phyloP scores from a whole-genome alignment of 2,797 vertebrate genomes.

The Luscinia luscinia region DNA sequence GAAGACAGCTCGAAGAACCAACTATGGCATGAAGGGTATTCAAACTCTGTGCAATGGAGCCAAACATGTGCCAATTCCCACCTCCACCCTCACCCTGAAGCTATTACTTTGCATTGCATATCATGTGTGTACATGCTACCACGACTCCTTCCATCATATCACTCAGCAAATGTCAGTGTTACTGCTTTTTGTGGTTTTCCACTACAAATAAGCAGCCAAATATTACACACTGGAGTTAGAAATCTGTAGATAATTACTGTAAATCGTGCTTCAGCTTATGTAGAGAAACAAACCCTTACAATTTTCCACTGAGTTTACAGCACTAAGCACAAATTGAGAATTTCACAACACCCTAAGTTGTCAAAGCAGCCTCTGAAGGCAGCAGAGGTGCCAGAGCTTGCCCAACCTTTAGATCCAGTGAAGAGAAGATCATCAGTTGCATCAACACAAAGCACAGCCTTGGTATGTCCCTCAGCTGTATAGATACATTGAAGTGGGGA shows the following conservation, averaged over 20 bases:
- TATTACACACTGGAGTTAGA: neutral
- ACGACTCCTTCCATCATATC: neutral
- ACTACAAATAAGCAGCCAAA: neutral
- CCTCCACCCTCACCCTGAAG: neutral
- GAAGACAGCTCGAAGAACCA: neutral
- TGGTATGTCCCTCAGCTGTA: slow-evolving; percentile 94
- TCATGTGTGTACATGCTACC: neutral
- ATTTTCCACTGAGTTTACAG: neutral
- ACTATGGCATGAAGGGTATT: neutral
- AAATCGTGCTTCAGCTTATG: neutral
- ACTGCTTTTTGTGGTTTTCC: neutral
- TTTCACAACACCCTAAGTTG: neutral
- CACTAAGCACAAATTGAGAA: neutral
- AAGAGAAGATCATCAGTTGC: slow-evolving; percentile 97
- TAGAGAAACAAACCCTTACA: neutral
- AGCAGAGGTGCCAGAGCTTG: neutral
- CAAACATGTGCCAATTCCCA: neutral
- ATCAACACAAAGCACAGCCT: slow-evolving; percentile 93
- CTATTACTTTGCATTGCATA: neutral
- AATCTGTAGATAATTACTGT: neutral
- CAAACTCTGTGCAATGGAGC: neutral
- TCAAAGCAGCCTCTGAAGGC: neutral
- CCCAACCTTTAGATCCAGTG: slow-evolving; percentile 94
- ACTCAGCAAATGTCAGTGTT: neutral
- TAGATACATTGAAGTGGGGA: slow-evolving; percentile 87